Evolutionary conservation across 2,888 invertebrate species (phyloP).

Genomic region (Drosophila mulleri): DNA sequence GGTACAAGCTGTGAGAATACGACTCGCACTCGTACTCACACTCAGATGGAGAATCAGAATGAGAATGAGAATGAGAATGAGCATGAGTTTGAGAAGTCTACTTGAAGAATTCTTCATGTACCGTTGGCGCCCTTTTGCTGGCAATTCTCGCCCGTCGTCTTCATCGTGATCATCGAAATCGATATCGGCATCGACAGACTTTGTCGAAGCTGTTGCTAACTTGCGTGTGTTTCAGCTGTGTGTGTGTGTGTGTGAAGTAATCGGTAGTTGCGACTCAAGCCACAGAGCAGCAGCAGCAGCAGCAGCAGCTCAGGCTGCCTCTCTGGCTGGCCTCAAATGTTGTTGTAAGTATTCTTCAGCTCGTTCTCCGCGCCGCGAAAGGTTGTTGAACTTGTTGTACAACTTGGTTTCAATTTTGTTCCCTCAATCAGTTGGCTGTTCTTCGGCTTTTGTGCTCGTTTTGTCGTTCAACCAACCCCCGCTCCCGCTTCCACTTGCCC

Average conservation of each 20-base stretch:
- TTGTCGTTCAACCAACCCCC: slow-evolving; percentile 10
- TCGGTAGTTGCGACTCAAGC: slow-evolving; percentile 68
- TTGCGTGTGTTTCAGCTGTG: slow-evolving; percentile 35
- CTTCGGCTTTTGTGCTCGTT: slow-evolving; percentile 65
- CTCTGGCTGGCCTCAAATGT: slow-evolving; percentile 61
- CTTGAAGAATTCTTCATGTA: slow-evolving; percentile 57
- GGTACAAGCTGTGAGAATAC: slow-evolving; percentile 15
- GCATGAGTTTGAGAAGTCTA: slow-evolving; percentile 47
- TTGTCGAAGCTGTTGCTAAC: slow-evolving; percentile 42
- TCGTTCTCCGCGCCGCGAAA: slow-evolving; percentile 35
- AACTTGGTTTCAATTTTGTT: slow-evolving; percentile 67
- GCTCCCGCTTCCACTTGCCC: too few relatives aligned
- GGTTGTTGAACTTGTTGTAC: slow-evolving; percentile 73
- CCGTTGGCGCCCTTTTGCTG: slow-evolving; percentile 72
- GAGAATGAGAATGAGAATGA: slow-evolving; percentile 20
- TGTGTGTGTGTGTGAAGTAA: slow-evolving; percentile 59
- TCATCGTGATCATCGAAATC: slow-evolving; percentile 61
- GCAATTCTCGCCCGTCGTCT: slow-evolving; percentile 70
- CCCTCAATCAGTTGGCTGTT: slow-evolving; percentile 76
- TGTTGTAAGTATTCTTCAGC: slow-evolving; percentile 56
- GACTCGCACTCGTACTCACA: slow-evolving; percentile 4
- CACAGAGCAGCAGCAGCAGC: slow-evolving; percentile 29
- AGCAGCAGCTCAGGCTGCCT: slow-evolving; percentile 20
- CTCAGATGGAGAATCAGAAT: slow-evolving; percentile 9
- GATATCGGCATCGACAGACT: slow-evolving; percentile 33